Evolutionary conservation across 2,797 vertebrate genomes (phyloP), one percentile per base, ranked within the genome.

Genomic region (Sebastes jordani): DNA sequence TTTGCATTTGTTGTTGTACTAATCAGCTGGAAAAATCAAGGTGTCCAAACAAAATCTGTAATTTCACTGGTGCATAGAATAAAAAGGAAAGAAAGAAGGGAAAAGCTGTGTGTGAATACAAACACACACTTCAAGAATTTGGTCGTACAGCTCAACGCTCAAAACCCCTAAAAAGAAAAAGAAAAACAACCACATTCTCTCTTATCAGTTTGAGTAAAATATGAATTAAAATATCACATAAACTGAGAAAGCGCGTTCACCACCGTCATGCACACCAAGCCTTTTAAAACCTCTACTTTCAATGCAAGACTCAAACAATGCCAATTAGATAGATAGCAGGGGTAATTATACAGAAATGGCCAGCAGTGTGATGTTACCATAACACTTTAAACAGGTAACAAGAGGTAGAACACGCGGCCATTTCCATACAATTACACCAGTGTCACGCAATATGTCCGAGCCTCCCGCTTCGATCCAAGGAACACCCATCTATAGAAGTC

Each of bases 291-390:
- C 76, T 89, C 71, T 72, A 75, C 74, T 75, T 80, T 84, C 86
- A 85, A 90, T 78, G 80, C 76, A 61, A 83, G 86, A 90, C 84
- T 87, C 77, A 86, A 86, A 87, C 67, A 74, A 89, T 77, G 89
- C 87, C 87, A 90, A 89, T 90, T 78, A 78, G 82, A 83, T 80
- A 81, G 87, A 89, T 88, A 87, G 91, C 86, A 81, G 81, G 84
- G 90, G 94, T 92, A 96, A 96, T 96, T 96, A 94, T 95, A 91
- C 90, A 89, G 95, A 96, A 96, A 96, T 96, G 95, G 94, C 96
- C 95, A 85, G 90, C 81, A 88, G 91, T 94, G 94, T 94, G 92
- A 96, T 95, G 95, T 96, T 96, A 96, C 96, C 96, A 96, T 96
- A 89, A 95, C 90, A 95, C 88, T 93, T 93, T 54, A 95, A 49